A percentile compares a stretch with the other conserved stretches of the same genome.
Conservation (phyloP, 1,140 invertebrate species). For the Drosophila truncata region DNA sequence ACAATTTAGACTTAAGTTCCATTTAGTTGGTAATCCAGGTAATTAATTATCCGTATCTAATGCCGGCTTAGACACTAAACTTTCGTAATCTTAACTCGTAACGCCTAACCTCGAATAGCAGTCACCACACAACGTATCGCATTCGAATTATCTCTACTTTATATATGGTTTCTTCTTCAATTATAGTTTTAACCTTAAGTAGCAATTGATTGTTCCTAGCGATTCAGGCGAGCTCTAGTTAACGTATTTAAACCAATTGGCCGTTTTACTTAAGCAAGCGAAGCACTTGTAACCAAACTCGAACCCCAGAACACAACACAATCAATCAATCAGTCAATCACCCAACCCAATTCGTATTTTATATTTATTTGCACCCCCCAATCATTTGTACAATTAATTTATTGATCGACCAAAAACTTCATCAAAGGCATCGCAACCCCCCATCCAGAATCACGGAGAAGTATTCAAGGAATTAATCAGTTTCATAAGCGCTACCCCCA, state of each 20-base stretch:
- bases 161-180: slow-evolving; percentile 30
- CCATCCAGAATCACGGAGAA: slow-evolving; percentile 38
- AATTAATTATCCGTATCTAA: slow-evolving; percentile 70
- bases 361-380: slow-evolving; percentile 46
- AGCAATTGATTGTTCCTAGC: slow-evolving; percentile 80
- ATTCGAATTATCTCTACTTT: slow-evolving; percentile 38
- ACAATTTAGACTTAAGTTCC: slow-evolving; percentile 42
- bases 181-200: slow-evolving; percentile 55
- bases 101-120: slow-evolving; percentile 52
- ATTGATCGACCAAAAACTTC: slow-evolving; percentile 59
- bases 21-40: slow-evolving; percentile 56
- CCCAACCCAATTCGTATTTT: slow-evolving; percentile 54
- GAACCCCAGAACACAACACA: slow-evolving; percentile 5
- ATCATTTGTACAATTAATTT: slow-evolving; percentile 72
- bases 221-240: slow-evolving; percentile 76
- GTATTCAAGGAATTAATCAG: slow-evolving; percentile 69
- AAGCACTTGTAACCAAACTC: slow-evolving; percentile 12
- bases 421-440: slow-evolving; percentile 38
- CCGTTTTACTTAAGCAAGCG: slow-evolving; percentile 68
- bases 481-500: slow-evolving; percentile 42
- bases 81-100: slow-evolving; percentile 45
- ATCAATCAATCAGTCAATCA: slow-evolving; percentile 29
- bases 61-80: slow-evolving; percentile 78
- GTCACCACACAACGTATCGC: slow-evolving; percentile 33
- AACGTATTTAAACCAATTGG: slow-evolving; percentile 65